Evolutionary conservation across 2,797 vertebrate genomes (phyloP).

Genomic region (Lateolabrax maculatus): DNA sequence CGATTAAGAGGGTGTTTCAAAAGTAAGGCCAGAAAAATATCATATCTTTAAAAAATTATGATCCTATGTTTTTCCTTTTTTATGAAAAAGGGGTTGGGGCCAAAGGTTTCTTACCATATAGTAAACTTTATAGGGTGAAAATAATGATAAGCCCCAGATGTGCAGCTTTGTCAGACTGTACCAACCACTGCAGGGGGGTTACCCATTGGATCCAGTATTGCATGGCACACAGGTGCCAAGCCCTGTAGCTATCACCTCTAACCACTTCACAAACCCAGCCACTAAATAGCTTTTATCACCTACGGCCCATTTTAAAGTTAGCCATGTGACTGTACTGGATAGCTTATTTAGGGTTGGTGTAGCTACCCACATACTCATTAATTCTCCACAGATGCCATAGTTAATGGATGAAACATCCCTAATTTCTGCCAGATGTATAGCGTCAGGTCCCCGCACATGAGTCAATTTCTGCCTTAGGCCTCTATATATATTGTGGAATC

Average conservation of each 20-base stretch:
- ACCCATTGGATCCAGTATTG: slow-evolving; percentile 13
- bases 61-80: not conserved
- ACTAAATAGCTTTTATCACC: slow-evolving; percentile 64
- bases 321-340: slow-evolving; percentile 47
- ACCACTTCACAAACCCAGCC: slow-evolving; percentile 37
- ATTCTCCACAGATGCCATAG: slow-evolving; percentile 59
- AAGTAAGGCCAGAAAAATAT: not conserved
- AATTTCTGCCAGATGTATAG: slow-evolving; percentile 69
- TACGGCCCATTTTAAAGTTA: slow-evolving; percentile 55
- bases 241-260: slow-evolving; percentile 58
- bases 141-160: slow-evolving; percentile 54
- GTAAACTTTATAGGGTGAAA: slow-evolving; percentile 17
- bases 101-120: not conserved
- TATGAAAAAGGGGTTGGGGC: not conserved
- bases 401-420: slow-evolving; percentile 68
- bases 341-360: slow-evolving; percentile 52
- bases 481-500: slow-evolving; percentile 21
- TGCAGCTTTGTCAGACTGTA: slow-evolving; percentile 39
- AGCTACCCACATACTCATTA: slow-evolving; percentile 65
- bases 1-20: not conserved
- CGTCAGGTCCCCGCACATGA: slow-evolving; percentile 17
- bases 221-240: slow-evolving; percentile 60
- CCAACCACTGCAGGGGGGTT: slow-evolving; percentile 37
- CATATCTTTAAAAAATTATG: not conserved
- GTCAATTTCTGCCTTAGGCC: slow-evolving; percentile 24